Conservation (phyloP, 2,888 invertebrate genomes). For the Leistus spinibarbis region DNA sequence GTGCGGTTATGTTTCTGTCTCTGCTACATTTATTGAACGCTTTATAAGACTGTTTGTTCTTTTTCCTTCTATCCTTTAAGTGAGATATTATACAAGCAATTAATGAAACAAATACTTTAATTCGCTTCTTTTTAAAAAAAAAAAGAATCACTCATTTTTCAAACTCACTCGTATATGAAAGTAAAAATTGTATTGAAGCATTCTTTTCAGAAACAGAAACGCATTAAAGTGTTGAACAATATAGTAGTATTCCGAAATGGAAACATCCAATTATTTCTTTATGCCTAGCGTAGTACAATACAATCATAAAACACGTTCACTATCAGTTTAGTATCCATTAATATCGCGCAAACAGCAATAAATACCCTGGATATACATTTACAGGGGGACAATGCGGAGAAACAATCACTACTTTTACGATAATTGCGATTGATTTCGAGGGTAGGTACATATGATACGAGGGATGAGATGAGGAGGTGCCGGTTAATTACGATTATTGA, state of each 20-base stretch:
- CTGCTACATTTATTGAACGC: slow-evolving; percentile 36
- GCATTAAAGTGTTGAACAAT: not conserved
- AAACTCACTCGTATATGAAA: too few species aligned
- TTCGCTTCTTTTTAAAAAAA: too few species aligned
- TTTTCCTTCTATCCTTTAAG: too few species aligned
- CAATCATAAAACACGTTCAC: not conserved
- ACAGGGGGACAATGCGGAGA: not conserved
- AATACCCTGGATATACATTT: not conserved
- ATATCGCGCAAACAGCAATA: slow-evolving; percentile 1
- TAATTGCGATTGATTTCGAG: slow-evolving; percentile 15
- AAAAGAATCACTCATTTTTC: too few species aligned
- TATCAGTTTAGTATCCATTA: not conserved
- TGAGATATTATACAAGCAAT: not conserved
- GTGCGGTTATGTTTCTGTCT: slow-evolving; percentile 29
- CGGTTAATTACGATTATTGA: slow-evolving; percentile 35
- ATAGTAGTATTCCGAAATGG: not conserved
- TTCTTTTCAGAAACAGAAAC: not conserved
- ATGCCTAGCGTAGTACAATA: not conserved
- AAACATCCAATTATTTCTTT: not conserved
- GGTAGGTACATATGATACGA: not conserved
- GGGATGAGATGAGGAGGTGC: not conserved
- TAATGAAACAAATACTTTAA: not conserved
- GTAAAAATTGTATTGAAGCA: not conserved
- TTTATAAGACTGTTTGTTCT: not conserved
- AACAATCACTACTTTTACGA: slow-evolving; percentile 33